Conservation (phyloP, 2,888 invertebrate genomes). For the Pandemis corylana region DNA sequence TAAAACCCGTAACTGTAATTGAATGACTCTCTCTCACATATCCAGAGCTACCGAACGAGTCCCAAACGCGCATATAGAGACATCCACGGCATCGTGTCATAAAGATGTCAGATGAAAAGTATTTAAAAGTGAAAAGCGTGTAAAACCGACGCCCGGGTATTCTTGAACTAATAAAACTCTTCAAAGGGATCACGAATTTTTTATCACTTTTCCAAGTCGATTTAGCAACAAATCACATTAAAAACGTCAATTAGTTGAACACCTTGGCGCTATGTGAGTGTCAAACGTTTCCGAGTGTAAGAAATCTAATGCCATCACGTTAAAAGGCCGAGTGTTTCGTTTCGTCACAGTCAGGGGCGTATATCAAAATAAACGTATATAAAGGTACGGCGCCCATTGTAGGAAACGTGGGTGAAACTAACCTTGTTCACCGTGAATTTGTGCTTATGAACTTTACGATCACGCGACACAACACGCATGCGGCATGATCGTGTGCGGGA, state of each 20-base stretch:
- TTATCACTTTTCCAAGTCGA: constrained; percentile 26
- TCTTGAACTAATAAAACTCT: constrained; percentile 21
- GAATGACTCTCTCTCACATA: constrained; percentile 30
- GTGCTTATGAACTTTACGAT: constrained; percentile 8
- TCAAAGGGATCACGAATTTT: constrained; percentile 23
- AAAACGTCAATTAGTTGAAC: constrained; percentile 30
- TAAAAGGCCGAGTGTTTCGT: constrained; percentile 40
- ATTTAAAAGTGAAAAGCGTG: constrained; percentile 22
- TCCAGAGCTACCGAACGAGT: constrained; percentile 4
- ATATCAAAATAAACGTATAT: constrained; percentile 41
- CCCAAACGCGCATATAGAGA: constrained; percentile 32
- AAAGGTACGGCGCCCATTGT: constrained; percentile 31
- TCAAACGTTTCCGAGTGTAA: constrained; percentile 40
- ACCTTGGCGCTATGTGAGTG: constrained; percentile 37
- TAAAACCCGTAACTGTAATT: constrained; percentile 34
- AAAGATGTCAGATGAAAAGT: constrained; percentile 41
- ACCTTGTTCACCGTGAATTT: constrained; percentile 20
- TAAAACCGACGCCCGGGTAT: constrained; percentile 11
- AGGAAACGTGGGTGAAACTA: constrained; percentile 40
- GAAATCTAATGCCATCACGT: constrained; percentile 38
- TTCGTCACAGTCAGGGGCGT: constrained; percentile 33
- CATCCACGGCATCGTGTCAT: constrained; percentile 17
- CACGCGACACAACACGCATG: constrained; percentile 36
- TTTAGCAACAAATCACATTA: constrained; percentile 23
- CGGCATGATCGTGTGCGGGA: constrained; percentile 28